Conservation (phyloP, 2,888 invertebrate genomes). For the Chaetogeoica ovagalla region DNA sequence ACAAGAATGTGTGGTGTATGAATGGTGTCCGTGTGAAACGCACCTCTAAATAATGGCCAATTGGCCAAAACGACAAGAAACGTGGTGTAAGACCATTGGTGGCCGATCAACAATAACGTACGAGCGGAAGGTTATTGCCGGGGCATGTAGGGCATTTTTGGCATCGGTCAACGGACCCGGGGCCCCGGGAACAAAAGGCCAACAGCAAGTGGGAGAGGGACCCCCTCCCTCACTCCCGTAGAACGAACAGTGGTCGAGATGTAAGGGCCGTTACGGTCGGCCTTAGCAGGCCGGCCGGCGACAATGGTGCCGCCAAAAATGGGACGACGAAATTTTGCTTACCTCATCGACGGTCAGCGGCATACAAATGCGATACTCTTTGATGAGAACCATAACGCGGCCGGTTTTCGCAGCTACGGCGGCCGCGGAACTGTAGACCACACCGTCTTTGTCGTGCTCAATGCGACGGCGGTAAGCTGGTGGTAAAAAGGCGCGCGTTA, state of each 20-base stretch:
- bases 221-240: too few relatives aligned
- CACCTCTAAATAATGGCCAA: background rate
- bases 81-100: background rate
- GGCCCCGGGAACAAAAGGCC: background rate
- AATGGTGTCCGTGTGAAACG: background rate
- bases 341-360: slow-evolving; percentile 91
- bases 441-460: background rate
- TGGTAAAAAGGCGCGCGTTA: background rate
- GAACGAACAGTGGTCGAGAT: background rate
- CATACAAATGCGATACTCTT: slow-evolving; percentile 91
- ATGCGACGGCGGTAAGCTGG: background rate
- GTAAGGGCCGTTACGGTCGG: background rate
- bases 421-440: background rate
- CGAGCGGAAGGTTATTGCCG: background rate
- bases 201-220: background rate
- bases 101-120: background rate
- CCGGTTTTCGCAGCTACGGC: background rate
- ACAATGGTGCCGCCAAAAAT: slow-evolving; percentile 18
- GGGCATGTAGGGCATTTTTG: background rate
- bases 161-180: background rate
- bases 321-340: slow-evolving; percentile 56
- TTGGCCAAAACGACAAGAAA: background rate
- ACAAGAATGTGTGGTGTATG: too few relatives aligned
- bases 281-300: background rate
- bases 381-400: slow-evolving; percentile 74